These are phyloP conservation scores for Caenorhabditis zanzibari DNA, from an alignment of 2,888 invertebrate genomes.

Conservation along the genomic window DNA sequence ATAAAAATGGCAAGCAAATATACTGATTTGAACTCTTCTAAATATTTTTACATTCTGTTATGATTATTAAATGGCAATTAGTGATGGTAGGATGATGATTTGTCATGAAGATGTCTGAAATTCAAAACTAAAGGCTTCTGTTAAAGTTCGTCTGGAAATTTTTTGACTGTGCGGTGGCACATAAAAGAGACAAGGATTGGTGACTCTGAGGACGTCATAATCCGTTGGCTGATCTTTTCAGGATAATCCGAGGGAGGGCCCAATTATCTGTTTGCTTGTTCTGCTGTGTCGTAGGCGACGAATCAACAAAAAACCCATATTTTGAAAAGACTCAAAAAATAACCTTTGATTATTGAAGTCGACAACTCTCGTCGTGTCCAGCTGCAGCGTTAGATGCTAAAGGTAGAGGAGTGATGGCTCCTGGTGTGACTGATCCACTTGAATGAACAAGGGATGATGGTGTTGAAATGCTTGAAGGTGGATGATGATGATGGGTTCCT, in stretches of 20 bases:
- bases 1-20: constrained; percentile 44
- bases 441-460: neutral
- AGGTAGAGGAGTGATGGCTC: constrained; percentile 25
- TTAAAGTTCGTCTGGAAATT: constrained; percentile 22
- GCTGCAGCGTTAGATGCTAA: neutral
- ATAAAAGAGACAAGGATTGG: constrained; percentile 7
- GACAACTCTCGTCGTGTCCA: constrained; percentile 51
- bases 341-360: constrained; percentile 53
- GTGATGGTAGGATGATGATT: constrained; percentile 4
- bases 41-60: constrained; percentile 30
- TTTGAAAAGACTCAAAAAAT: constrained; percentile 16
- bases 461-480: constrained; percentile 20
- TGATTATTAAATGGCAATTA: constrained; percentile 4
- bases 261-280: constrained; percentile 43
- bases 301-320: neutral
- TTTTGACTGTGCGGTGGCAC: constrained; percentile 31
- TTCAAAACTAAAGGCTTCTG: constrained; percentile 35
- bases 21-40: constrained; percentile 27
- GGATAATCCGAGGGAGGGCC: constrained; percentile 19
- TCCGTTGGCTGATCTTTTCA: constrained; percentile 42
- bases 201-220: constrained; percentile 51
- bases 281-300: constrained; percentile 33
- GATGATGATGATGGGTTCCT: constrained; percentile 26
- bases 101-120: constrained; percentile 17
- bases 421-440: constrained; percentile 19